Evolutionary conservation across 1,140 invertebrate genomes (phyloP).

Genomic region (Nymphalis io): DNA sequence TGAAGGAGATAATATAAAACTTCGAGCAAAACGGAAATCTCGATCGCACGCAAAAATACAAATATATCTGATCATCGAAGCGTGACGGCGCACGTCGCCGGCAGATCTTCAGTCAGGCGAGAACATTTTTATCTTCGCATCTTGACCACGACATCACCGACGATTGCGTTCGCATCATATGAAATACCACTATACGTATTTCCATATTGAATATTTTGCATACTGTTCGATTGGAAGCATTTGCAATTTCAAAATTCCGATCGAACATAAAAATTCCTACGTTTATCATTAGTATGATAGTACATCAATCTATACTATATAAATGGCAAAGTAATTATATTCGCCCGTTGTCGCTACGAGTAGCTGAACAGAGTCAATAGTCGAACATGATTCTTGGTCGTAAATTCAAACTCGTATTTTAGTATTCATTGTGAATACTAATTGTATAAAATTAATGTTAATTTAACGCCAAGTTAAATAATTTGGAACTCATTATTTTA

Average conservation of each 20-base stretch:
- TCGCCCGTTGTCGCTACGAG: too few species aligned
- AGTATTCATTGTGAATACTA: too few species aligned
- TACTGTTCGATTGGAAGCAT: not conserved
- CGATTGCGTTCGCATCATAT: not conserved
- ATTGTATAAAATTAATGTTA: too few species aligned
- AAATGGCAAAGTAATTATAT: too few species aligned
- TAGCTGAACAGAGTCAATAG: too few species aligned
- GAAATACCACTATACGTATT: slow-evolving; percentile 8
- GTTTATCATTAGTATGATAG: not conserved
- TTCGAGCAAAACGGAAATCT: not conserved
- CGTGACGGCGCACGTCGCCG: not conserved
- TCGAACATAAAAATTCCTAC: not conserved
- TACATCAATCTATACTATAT: too few species aligned
- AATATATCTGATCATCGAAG: not conserved
- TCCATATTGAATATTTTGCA: slow-evolving; percentile 9
- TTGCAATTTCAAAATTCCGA: not conserved
- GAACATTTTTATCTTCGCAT: slow-evolving; percentile 5
- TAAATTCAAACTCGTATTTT: too few species aligned
- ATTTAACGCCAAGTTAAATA: too few species aligned
- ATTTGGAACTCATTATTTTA: too few species aligned
- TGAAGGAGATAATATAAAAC: not conserved
- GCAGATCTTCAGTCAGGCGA: slow-evolving; percentile 13
- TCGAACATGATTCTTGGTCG: too few species aligned
- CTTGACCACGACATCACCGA: slow-evolving; percentile 17
- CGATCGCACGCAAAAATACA: not conserved